Conservation (phyloP, 1,140 invertebrate species). For the Dufourea novaeangliae region DNA sequence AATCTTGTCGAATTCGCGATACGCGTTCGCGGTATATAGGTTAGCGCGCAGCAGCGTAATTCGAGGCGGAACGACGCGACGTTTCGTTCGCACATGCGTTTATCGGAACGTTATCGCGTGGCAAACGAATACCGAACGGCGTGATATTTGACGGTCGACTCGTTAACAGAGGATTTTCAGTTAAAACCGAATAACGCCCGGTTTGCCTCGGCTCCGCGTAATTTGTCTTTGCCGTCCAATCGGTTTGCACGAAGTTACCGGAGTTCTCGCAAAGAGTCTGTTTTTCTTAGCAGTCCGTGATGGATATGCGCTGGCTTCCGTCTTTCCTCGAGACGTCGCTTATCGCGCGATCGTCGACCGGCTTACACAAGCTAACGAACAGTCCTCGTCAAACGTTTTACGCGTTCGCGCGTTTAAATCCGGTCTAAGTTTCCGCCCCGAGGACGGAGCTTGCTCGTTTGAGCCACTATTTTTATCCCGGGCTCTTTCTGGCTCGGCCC, state of each 20-base stretch:
- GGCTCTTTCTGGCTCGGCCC: not conserved
- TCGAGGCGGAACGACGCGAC: conserved; percentile 29
- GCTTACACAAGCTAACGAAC: not conserved
- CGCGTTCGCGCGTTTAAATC: conserved; percentile 14
- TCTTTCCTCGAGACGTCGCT: not conserved
- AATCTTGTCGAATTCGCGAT: conserved; percentile 51
- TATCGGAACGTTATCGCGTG: conserved; percentile 9
- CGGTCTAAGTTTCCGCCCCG: not conserved
- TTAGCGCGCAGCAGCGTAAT: conserved; percentile 40
- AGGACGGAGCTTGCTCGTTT: not conserved
- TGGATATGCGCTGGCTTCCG: not conserved
- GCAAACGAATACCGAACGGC: not conserved
- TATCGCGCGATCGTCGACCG: not conserved
- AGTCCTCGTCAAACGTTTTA: not conserved
- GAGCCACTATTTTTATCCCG: conserved; percentile 33
- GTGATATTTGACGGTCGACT: not conserved
- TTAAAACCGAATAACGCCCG: not conserved
- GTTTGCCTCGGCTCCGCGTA: not conserved
- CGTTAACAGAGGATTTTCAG: conserved; percentile 9
- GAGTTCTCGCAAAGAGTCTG: not conserved
- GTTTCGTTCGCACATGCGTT: conserved; percentile 34
- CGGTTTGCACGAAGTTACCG: not conserved
- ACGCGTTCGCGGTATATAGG: conserved; percentile 31
- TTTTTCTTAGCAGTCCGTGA: no score
- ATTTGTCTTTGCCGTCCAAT: not conserved